These are phyloP conservation scores for Volucella inanis DNA, from an alignment of 2,888 invertebrate genomes.

Conservation along the genomic window DNA sequence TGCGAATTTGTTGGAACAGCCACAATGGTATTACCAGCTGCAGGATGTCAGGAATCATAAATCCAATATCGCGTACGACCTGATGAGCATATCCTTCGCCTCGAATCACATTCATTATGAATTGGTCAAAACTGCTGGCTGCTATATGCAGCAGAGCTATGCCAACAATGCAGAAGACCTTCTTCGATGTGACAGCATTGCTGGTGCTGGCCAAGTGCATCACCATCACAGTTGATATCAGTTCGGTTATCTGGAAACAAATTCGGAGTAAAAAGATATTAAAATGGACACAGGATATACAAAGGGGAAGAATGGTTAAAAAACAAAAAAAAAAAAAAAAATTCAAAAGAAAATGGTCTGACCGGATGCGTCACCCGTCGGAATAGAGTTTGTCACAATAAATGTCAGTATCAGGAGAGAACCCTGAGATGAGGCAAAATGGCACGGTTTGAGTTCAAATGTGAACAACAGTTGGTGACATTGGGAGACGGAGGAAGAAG, in stretches of 20 bases:
- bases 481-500: too few species aligned
- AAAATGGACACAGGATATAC: conserved; percentile 48
- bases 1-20: conserved; percentile 82
- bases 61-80: conserved; percentile 87
- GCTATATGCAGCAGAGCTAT: conserved; percentile 86
- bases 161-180: conserved; percentile 85
- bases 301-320: background rate
- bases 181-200: conserved; percentile 84
- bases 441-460: too few species aligned
- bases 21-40: conserved; percentile 86
- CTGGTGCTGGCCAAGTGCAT: conserved; percentile 85
- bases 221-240: conserved; percentile 85
- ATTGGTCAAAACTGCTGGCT: conserved; percentile 87
- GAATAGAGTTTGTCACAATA: too few species aligned
- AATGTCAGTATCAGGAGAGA: too few species aligned
- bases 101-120: conserved; percentile 85
- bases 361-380: background rate
- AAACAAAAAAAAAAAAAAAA: conserved; percentile 4
- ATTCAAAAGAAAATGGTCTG: background rate
- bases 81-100: conserved; percentile 87
- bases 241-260: conserved; percentile 84
- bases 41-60: conserved; percentile 87
- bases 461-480: too few species aligned
- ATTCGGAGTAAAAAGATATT: conserved; percentile 1
- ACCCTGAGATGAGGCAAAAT: too few species aligned